Conservation (phyloP, 2,888 invertebrate genomes). For the Liopterus haemorrhoidalis region DNA sequence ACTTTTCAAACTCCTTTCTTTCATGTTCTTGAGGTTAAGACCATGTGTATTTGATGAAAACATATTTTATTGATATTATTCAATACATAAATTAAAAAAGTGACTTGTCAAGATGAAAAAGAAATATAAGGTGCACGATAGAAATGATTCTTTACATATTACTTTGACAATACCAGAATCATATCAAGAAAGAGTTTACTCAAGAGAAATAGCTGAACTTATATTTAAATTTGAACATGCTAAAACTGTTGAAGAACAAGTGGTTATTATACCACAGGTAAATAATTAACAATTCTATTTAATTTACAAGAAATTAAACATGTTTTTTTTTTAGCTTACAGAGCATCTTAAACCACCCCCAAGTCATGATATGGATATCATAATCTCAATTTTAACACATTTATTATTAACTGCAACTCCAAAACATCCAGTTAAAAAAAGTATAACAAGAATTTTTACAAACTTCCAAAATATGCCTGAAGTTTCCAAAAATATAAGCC, state of each 20-base stretch:
- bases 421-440: slow-evolving; percentile 33
- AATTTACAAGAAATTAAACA: background rate
- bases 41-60: too few species aligned
- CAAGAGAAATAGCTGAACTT: slow-evolving; percentile 5
- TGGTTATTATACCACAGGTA: slow-evolving; percentile 12
- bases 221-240: slow-evolving; percentile 6
- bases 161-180: too few species aligned
- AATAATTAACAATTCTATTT: background rate
- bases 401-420: slow-evolving; percentile 27
- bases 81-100: too few species aligned
- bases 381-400: slow-evolving; percentile 22
- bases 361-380: slow-evolving; percentile 11
- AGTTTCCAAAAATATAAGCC: slow-evolving; percentile 3
- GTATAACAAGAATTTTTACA: slow-evolving; percentile 29
- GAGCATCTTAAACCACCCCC: background rate
- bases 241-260: slow-evolving; percentile 10
- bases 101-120: too few species aligned
- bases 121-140: too few species aligned
- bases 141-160: too few species aligned
- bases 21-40: too few species aligned
- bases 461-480: slow-evolving; percentile 5
- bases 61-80: too few species aligned
- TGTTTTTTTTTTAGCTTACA: slow-evolving; percentile 11
- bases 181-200: too few species aligned
- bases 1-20: too few species aligned